phyloP scores from a whole-genome alignment of 1,140 invertebrate genomes.

The Anadara kagoshimensis region DNA sequence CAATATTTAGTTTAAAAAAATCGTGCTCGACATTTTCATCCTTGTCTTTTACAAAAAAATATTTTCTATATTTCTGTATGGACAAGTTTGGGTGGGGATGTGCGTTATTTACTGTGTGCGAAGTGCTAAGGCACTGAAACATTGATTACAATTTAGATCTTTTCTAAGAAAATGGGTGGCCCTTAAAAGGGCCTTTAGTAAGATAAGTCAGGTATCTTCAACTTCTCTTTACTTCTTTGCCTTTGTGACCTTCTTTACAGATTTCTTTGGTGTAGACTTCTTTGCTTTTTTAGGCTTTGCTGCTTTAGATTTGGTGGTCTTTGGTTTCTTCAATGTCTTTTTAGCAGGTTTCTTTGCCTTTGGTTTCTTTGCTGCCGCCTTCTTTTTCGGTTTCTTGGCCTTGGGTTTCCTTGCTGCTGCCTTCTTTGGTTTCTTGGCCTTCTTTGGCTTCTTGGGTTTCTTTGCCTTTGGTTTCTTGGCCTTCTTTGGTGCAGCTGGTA shows the following conservation, averaged over 20 bases:
- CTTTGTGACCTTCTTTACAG: not conserved
- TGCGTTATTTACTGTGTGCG: too few relatives aligned
- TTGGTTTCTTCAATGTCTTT: constrained; percentile 11
- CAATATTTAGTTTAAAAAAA: too few relatives aligned
- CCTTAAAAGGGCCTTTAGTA: constrained; percentile 6
- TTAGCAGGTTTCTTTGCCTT: constrained; percentile 1
- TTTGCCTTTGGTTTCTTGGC: constrained; percentile 25
- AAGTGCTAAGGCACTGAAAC: too few relatives aligned
- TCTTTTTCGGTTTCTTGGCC: not conserved
- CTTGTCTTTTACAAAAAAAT: too few relatives aligned
- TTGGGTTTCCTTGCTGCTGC: constrained; percentile 1
- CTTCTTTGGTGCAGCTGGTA: constrained; percentile 10
- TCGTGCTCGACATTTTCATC: too few relatives aligned
- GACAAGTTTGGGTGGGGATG: too few relatives aligned
- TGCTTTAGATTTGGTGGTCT: not conserved
- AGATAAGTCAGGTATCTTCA: not conserved
- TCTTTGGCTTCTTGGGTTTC: constrained; percentile 23
- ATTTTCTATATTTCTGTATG: too few relatives aligned
- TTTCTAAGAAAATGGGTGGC: constrained; percentile 9
- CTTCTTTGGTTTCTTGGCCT: constrained; percentile 5
- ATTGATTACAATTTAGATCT: not conserved
- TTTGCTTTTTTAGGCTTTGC: constrained; percentile 1
- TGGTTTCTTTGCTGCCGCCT: not conserved
- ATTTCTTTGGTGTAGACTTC: not conserved
- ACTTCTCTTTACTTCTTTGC: not conserved